Evolutionary conservation across 2,797 vertebrate species (phyloP).

Genomic region (Oreochromis mossambicus): DNA sequence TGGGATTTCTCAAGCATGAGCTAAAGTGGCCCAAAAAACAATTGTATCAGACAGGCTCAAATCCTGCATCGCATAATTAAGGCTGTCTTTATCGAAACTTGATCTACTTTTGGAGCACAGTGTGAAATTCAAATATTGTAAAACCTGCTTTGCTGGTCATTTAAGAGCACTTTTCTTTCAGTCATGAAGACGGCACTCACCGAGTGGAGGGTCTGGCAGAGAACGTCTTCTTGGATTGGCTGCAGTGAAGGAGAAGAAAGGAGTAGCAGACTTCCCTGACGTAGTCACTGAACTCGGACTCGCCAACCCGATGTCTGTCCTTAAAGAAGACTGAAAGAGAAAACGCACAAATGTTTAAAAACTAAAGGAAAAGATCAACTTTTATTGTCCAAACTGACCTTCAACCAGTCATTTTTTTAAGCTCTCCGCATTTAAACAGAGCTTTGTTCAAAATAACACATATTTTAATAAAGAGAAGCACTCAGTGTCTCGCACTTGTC

Average conservation of each 20-base stretch:
- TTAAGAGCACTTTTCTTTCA: not conserved
- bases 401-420: not conserved
- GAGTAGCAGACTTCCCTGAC: slow-evolving; percentile 83
- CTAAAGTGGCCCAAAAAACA: not conserved
- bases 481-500: not conserved
- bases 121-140: not conserved
- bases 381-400: not conserved
- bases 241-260: slow-evolving; percentile 86
- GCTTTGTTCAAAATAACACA: not conserved
- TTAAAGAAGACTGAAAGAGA: slow-evolving; percentile 80
- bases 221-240: slow-evolving; percentile 89
- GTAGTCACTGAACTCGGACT: slow-evolving; percentile 82
- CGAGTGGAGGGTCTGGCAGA: slow-evolving; percentile 83
- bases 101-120: not conserved
- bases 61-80: not conserved
- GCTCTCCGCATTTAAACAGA: not conserved
- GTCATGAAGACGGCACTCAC: slow-evolving; percentile 69
- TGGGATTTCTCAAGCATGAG: not conserved
- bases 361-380: not conserved
- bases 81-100: not conserved
- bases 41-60: not conserved
- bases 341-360: not conserved
- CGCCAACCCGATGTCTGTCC: slow-evolving; percentile 81
- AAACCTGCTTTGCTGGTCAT: not conserved
- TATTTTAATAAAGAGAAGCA: not conserved